Evolutionary conservation across 1,140 invertebrate species (phyloP), one percentile per base, ranked within the genome.

Genomic region (Drosophila tani): DNA sequence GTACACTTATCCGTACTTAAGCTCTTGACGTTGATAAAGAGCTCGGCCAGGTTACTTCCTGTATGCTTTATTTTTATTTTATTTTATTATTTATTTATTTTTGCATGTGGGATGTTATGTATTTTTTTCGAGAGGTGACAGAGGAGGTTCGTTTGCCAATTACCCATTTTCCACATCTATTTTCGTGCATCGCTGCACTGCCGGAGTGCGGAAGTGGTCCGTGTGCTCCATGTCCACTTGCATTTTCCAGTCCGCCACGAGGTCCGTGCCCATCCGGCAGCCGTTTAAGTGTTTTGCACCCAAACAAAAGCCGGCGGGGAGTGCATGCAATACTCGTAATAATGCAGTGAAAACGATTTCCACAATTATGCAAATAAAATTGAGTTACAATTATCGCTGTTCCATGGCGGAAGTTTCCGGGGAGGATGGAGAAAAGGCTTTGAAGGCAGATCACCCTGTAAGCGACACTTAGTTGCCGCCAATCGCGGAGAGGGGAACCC

Each of bases 1-100:
- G 62, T 86, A 59, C 47, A 51, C 41, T 55, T 70, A 65, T 60
- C 53, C 41, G 63, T 46, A 75, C 67, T 86, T 69, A 90, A 81
- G 82, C 78, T 79, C 63, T 86, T 81, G 82, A 81, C 78, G 75
- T 85, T 86, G 82, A 86, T 81, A 63, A 75, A 88, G 74, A 81
- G 78, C 70, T 76, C 75, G 66, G 47, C 50, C 32, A 29, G 59
- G 51, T 57, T 80, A 79, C 71, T 88, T 88, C 84, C 84, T 90
- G 69, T 62, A 32, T 71, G 73, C 60, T 35, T 69, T 63, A 11
- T 11, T 35, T 3, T 57, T n/a, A n/a, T n/a, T n/a, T n/a, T n/a
- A n/a, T 43, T 70, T 29, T 29, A 29, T 59, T 21, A 60, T 53
- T 65, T 77, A 56, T 66, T 77, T 38, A 69, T 67, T 82, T 86